These are phyloP conservation scores for Cichladusa arquata DNA, from an alignment of 2,113 vertebrate species.

Conservation along the genomic window DNA sequence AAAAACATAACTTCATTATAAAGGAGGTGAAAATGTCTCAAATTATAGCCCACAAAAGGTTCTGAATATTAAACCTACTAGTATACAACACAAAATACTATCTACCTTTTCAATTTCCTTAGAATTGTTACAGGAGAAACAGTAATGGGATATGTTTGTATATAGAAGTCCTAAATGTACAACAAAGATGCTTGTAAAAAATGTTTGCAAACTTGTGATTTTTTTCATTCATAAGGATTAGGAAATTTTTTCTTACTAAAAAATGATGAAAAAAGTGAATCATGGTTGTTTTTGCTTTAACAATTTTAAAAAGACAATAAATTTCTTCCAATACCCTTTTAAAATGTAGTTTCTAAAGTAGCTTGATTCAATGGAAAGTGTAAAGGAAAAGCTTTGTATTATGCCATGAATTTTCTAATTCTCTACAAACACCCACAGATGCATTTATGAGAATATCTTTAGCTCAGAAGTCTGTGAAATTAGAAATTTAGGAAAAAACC, in stretches of 20 bases:
- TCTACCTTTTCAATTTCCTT: not conserved
- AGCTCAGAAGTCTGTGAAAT: not conserved
- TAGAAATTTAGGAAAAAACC: not conserved
- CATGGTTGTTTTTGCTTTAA: not conserved
- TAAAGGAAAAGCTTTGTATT: not conserved
- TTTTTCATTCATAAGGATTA: not conserved
- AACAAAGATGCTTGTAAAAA: not conserved
- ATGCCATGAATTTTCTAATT: not conserved
- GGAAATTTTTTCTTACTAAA: not conserved
- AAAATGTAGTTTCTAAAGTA: not conserved
- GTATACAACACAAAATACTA: not conserved
- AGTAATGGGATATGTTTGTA: not conserved
- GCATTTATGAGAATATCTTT: not conserved
- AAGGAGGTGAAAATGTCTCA: not conserved
- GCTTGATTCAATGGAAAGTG: not conserved
- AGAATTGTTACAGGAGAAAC: not conserved
- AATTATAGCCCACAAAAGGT: not conserved
- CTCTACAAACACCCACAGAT: not conserved
- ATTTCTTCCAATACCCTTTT: not conserved
- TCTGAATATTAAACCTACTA: not conserved
- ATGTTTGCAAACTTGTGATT: not conserved
- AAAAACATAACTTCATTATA: not conserved
- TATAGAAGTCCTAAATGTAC: not conserved
- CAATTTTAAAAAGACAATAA: not conserved
- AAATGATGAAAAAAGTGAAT: not conserved